A percentile compares a stretch with the other conserved stretches of the same genome.
Evolutionary conservation across 2,113 vertebrate genomes (phyloP).

Genomic region (Nettapus auritus): DNA sequence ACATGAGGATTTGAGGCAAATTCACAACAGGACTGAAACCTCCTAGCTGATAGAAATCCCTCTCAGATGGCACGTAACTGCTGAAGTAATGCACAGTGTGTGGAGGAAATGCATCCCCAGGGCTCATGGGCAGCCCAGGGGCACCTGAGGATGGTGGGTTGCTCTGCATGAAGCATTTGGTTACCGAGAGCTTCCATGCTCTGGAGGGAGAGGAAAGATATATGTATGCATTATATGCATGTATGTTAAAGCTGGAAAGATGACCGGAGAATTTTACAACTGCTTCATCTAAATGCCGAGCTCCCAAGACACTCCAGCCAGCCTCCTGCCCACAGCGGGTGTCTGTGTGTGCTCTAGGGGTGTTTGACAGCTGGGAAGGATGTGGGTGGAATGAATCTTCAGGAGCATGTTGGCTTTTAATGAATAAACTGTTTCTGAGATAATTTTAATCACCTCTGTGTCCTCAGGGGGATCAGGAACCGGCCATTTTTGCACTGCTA

Average conservation of each 20-base stretch:
- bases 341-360: background rate
- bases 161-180: fast-evolving
- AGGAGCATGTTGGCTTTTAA: background rate
- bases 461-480: background rate
- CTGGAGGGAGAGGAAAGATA: background rate
- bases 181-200: background rate
- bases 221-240: background rate
- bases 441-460: background rate
- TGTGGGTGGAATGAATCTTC: background rate
- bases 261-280: background rate
- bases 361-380: background rate
- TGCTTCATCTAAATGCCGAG: background rate
- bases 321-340: background rate
- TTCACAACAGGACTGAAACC: background rate
- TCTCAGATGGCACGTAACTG: background rate
- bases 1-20: background rate
- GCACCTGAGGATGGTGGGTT: fast-evolving
- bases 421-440: background rate
- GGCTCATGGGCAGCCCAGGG: background rate
- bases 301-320: background rate
- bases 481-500: background rate
- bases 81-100: background rate
- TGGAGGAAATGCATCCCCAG: background rate
- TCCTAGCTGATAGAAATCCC: background rate
- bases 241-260: background rate